Evolutionary conservation across 2,113 vertebrate genomes (phyloP).

Genomic region (Struthio camelus): DNA sequence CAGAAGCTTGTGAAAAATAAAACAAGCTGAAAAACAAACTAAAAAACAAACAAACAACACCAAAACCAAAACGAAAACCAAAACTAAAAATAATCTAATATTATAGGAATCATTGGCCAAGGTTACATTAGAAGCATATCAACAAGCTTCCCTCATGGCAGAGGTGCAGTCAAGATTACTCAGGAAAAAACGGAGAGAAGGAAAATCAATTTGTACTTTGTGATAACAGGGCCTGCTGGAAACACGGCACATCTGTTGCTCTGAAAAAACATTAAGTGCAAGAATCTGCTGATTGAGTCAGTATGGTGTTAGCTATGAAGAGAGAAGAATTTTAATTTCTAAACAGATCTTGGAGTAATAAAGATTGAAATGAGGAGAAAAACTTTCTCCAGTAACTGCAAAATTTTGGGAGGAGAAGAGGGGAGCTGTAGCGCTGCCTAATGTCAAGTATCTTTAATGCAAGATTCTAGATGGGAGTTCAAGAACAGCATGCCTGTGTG

Average conservation of each 20-base stretch:
- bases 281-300: not conserved
- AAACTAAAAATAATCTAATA: not conserved
- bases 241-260: not conserved
- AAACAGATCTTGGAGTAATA: not conserved
- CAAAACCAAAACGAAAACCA: too few species aligned
- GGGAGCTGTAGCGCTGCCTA: not conserved
- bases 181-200: not conserved
- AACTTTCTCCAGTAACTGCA: not conserved
- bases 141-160: not conserved
- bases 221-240: not conserved
- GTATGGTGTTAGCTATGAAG: not conserved
- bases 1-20: not conserved
- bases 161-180: not conserved
- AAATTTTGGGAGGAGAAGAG: fast-evolving
- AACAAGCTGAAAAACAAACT: too few species aligned
- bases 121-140: constrained; percentile 15
- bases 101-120: not conserved
- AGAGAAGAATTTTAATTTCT: not conserved
- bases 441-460: fast-evolving
- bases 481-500: not conserved
- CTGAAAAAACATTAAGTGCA: not conserved
- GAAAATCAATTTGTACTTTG: not conserved
- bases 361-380: fast-evolving
- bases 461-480: fast-evolving
- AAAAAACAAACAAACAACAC: too few species aligned